phyloP scores from a whole-genome alignment of 2,888 invertebrate species.

The Teleogryllus oceanicus region DNA sequence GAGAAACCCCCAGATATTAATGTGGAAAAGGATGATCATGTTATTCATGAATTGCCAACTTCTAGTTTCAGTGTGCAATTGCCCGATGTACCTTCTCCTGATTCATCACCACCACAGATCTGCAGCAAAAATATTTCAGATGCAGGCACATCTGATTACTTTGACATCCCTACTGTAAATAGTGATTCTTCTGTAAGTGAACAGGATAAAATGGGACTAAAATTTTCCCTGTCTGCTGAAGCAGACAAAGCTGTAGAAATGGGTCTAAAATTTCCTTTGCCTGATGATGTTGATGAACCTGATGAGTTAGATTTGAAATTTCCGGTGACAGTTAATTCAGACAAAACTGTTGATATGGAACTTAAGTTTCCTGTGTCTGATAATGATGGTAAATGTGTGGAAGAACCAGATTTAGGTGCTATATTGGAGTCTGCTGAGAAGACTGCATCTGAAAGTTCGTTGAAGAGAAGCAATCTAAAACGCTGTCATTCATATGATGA shows the following conservation, averaged over 20 bases:
- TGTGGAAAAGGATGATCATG: background rate
- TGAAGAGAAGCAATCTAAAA: conserved; percentile 65
- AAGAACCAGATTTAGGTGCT: conserved; percentile 29
- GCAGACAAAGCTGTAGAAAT: conserved; percentile 21
- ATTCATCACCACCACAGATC: background rate
- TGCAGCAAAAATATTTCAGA: background rate
- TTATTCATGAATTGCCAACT: background rate
- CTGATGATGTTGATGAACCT: background rate
- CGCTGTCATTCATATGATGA: conserved; percentile 49
- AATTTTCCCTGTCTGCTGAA: background rate
- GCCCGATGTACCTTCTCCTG: background rate
- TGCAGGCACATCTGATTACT: background rate
- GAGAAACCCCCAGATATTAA: background rate
- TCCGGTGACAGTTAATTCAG: background rate
- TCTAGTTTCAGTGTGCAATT: background rate
- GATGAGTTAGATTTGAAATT: background rate
- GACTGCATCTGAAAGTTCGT: conserved; percentile 40
- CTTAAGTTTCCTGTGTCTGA: background rate
- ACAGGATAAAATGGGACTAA: conserved; percentile 19
- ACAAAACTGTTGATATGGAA: background rate
- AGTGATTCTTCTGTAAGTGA: background rate
- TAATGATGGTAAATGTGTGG: background rate
- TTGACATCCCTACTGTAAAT: conserved; percentile 18
- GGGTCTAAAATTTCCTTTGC: conserved; percentile 21
- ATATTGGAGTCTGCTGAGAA: conserved; percentile 20